A percentile compares a stretch with the other conserved stretches of the same genome.
phyloP scores from a whole-genome alignment of 2,113 vertebrate species.

The Vimba vimba region DNA sequence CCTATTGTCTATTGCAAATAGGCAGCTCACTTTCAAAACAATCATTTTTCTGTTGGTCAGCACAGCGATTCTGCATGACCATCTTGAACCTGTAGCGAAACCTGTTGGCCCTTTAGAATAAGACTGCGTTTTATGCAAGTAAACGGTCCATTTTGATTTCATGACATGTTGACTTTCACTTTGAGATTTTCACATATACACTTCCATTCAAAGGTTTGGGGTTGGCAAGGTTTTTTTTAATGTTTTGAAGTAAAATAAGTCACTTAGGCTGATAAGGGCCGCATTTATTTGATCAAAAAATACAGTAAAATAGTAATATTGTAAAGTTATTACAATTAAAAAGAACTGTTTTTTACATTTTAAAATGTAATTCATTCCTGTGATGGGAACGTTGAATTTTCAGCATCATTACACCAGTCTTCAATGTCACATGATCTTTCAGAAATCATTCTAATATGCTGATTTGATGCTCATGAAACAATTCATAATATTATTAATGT shows the following conservation, averaged over 20 bases:
- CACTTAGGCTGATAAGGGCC: neutral
- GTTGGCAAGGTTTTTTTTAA: neutral
- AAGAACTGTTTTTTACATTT: neutral
- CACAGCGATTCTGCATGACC: neutral
- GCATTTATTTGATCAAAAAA: neutral
- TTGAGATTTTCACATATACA: neutral
- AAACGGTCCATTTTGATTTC: too few species aligned
- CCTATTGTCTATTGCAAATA: neutral
- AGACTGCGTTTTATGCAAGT: too few species aligned
- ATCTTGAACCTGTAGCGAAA: neutral
- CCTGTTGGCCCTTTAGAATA: too few species aligned
- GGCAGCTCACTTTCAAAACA: neutral
- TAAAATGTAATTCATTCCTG: neutral
- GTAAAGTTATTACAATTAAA: neutral
- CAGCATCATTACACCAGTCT: slow-evolving; percentile 1
- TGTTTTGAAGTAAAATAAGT: neutral
- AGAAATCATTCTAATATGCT: neutral
- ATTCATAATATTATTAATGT: neutral
- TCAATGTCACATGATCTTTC: neutral
- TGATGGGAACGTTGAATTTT: neutral
- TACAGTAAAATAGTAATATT: neutral
- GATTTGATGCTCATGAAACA: neutral
- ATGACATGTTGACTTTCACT: too few species aligned
- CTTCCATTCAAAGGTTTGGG: neutral
- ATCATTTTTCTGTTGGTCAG: neutral